Conservation (phyloP, 92 coral and sea anemone genomes). For the Parazoanthus atlanticus region DNA sequence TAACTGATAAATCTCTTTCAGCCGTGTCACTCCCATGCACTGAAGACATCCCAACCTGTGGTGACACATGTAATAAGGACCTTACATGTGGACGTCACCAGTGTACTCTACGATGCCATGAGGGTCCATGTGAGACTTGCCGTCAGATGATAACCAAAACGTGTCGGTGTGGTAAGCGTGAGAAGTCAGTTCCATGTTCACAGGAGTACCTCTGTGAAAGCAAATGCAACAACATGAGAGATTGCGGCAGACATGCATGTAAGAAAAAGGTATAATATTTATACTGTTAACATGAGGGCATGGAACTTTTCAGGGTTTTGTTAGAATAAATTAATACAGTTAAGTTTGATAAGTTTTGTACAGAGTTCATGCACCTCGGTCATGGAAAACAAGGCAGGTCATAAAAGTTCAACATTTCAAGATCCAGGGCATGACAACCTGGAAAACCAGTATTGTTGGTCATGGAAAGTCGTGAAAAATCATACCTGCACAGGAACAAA, state of each 20-base stretch:
- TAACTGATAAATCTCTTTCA: constrained; percentile 30
- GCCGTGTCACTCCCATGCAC: constrained; percentile 86
- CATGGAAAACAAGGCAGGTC: too few relatives aligned
- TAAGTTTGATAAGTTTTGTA: too few relatives aligned
- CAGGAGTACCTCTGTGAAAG: constrained; percentile 85
- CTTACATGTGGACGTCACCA: constrained; percentile 86
- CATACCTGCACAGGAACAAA: too few relatives aligned
- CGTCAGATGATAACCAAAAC: constrained; percentile 83
- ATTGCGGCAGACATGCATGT: constrained; percentile 91
- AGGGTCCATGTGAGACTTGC: constrained; percentile 90
- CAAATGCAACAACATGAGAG: constrained; percentile 83
- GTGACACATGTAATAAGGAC: constrained; percentile 86
- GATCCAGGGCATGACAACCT: too few relatives aligned
- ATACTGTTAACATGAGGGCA: too few relatives aligned
- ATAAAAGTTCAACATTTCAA: too few relatives aligned
- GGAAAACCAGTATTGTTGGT: too few relatives aligned
- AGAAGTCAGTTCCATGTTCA: constrained; percentile 85
- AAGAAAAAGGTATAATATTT: constrained; percentile 77
- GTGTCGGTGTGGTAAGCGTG: constrained; percentile 92
- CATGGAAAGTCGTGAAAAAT: too few relatives aligned
- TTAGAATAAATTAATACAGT: too few relatives aligned
- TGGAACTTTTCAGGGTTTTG: not conserved
- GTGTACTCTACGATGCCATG: constrained; percentile 90
- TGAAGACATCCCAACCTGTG: constrained; percentile 91
- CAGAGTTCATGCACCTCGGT: too few relatives aligned